A percentile compares a stretch with the other conserved stretches of the same genome.
Evolutionary conservation across 2,797 vertebrate genomes (phyloP).

Genomic region (Centropyge bicolor): DNA sequence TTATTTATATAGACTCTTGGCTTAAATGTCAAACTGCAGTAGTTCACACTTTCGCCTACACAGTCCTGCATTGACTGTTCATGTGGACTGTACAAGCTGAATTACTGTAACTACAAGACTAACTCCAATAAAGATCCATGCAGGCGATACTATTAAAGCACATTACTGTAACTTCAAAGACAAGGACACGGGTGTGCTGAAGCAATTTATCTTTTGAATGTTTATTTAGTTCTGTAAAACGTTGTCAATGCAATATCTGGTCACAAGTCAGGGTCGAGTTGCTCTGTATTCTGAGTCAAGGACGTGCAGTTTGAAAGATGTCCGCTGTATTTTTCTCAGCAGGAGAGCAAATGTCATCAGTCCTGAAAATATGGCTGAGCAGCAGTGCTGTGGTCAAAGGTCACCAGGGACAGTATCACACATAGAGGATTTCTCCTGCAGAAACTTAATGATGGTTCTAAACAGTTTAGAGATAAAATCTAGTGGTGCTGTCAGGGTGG

Average conservation of each 20-base stretch:
- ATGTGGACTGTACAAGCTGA: neutral
- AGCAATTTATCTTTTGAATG: neutral
- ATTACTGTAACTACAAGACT: no score
- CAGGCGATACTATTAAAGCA: no score
- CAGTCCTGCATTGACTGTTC: neutral
- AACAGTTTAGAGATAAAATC: slow-evolving; percentile 35
- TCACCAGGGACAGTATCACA: slow-evolving; percentile 25
- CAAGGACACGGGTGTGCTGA: neutral
- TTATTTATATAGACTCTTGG: neutral
- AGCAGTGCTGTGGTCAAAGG: slow-evolving; percentile 50
- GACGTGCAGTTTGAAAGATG: slow-evolving; percentile 40
- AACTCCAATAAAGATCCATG: no score
- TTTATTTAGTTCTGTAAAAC: slow-evolving; percentile 32
- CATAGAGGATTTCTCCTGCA: neutral
- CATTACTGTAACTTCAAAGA: no score
- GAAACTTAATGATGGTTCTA: slow-evolving; percentile 30
- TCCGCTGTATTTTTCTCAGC: slow-evolving; percentile 50
- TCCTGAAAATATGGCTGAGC: slow-evolving; percentile 51
- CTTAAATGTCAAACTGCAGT: neutral
- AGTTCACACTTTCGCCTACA: neutral
- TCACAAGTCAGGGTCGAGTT: slow-evolving; percentile 35
- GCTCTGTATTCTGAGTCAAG: slow-evolving; percentile 36
- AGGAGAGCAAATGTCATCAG: slow-evolving; percentile 53
- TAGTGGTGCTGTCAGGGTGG: neutral
- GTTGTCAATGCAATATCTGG: neutral